A percentile compares a stretch with the other conserved stretches of the same genome.
Conservation (phyloP, 2,888 invertebrate genomes). For the Himalopsyche kuldschensis region DNA sequence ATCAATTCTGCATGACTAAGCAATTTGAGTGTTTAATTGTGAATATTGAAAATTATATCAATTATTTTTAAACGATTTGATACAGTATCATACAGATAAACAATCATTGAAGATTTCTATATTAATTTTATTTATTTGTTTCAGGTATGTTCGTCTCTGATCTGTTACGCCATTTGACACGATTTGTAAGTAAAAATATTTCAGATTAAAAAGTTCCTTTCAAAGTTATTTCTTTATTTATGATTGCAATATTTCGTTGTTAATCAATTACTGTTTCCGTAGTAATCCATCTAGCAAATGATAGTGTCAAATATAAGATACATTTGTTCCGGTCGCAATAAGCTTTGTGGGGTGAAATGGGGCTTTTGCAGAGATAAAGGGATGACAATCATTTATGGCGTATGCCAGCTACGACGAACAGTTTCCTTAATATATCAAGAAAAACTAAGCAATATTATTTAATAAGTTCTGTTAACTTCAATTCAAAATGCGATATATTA, state of each 20-base stretch:
- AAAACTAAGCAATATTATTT: too few relatives aligned
- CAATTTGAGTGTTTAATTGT: too few relatives aligned
- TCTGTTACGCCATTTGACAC: not conserved
- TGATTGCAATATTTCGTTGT: not conserved
- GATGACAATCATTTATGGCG: conserved; percentile 19
- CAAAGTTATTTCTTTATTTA: not conserved
- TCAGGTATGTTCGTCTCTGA: not conserved
- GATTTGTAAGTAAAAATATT: not conserved
- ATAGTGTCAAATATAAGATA: not conserved
- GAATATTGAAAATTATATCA: not conserved
- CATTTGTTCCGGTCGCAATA: not conserved
- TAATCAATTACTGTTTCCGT: not conserved
- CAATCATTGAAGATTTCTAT: not conserved
- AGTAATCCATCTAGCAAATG: not conserved
- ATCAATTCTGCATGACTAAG: too few relatives aligned
- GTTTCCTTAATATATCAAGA: too few relatives aligned
- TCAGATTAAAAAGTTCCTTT: not conserved
- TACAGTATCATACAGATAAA: not conserved
- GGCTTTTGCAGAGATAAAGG: conserved; percentile 8
- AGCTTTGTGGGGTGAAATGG: not conserved
- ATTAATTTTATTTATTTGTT: not conserved
- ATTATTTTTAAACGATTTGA: not conserved
- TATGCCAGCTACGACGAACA: not conserved
- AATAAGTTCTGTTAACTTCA: too few relatives aligned
- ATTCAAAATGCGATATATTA: too few relatives aligned